Base-by-base conservation (phyloP, 2,797 vertebrate genomes). In the Pitangus sulphuratus region DNA sequence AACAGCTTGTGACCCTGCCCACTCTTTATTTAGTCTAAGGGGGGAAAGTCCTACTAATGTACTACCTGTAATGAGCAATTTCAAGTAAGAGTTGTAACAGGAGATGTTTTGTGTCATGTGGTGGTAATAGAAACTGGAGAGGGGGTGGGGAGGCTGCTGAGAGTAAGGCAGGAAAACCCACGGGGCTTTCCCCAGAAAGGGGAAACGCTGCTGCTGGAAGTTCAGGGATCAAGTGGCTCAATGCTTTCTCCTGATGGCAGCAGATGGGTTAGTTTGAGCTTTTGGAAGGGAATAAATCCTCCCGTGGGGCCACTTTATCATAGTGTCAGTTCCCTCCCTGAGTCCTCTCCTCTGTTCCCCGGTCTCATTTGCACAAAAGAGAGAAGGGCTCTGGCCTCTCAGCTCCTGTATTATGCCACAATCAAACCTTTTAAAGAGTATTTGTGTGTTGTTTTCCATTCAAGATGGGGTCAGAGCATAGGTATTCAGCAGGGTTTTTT, bases 351-450 rank as follows among this genome's bases (percentile, higher is more conserved):
- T 93, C 88, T 86, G 79, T 84, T 90, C 53, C 60, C 71, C 2
- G 1, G 8, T 39, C 68, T 94, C 66, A 74, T 89, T 88, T 91
- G 84, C 93, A 93, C 91, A 94, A 89, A 83, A 89, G 86, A 84
- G 51, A 69, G 61, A 75, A 90, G 2, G 78, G 62, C 64, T 79
- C 40, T 81, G 84, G 89, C 82, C 65, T 84, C 81, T 86, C 35
- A 50, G 15, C 33, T 94, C 82, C 22, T 42, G 7, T 62, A 19
- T 84, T 88, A 39, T 81, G 90, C 47, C 28, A 35, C n/a, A 22
- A 16, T 89, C 78, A 51, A 66, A 91, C 76, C 76, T 76, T 93
- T 85, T 87, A 62, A 70, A 88, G 75, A 33, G 70, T 78, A 20
- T 86, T 87, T 77, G 42, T 51, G 57, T 78, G 60, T 11, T 89